These are phyloP conservation scores for Dryas iulia DNA, from an alignment of 1,140 invertebrate genomes.

Conservation along the genomic window DNA sequence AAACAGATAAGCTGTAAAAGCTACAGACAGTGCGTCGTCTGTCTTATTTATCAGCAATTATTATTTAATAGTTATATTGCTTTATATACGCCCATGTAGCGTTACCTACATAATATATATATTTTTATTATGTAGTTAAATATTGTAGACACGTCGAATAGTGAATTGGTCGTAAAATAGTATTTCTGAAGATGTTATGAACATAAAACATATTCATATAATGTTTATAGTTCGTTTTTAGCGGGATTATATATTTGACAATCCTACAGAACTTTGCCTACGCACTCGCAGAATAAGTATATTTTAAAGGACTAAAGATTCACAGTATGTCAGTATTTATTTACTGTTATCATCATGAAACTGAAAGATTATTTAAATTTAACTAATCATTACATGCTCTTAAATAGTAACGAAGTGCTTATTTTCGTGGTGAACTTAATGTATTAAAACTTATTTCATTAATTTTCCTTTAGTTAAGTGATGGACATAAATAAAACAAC, in stretches of 20 bases:
- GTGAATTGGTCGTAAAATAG: neutral
- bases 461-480: too few relatives aligned
- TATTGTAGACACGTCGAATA: neutral
- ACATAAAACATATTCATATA: slow-evolving; percentile 11
- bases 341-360: too few relatives aligned
- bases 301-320: too few relatives aligned
- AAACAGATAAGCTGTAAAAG: slow-evolving; percentile 39
- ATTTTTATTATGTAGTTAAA: slow-evolving; percentile 18
- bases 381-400: too few relatives aligned
- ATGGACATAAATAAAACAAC: too few relatives aligned
- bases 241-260: neutral
- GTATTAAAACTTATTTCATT: too few relatives aligned
- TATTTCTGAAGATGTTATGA: neutral
- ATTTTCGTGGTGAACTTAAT: too few relatives aligned
- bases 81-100: slow-evolving; percentile 15
- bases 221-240: neutral
- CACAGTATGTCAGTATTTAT: neutral
- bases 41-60: slow-evolving; percentile 39
- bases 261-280: neutral
- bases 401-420: too few relatives aligned
- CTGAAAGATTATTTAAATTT: too few relatives aligned
- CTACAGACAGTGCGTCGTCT: slow-evolving; percentile 51
- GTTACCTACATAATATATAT: slow-evolving; percentile 15
- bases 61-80: slow-evolving; percentile 27
- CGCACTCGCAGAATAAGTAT: neutral